phyloP scores from a whole-genome alignment of 2,888 invertebrate genomes.

The Diarsia dahlii region DNA sequence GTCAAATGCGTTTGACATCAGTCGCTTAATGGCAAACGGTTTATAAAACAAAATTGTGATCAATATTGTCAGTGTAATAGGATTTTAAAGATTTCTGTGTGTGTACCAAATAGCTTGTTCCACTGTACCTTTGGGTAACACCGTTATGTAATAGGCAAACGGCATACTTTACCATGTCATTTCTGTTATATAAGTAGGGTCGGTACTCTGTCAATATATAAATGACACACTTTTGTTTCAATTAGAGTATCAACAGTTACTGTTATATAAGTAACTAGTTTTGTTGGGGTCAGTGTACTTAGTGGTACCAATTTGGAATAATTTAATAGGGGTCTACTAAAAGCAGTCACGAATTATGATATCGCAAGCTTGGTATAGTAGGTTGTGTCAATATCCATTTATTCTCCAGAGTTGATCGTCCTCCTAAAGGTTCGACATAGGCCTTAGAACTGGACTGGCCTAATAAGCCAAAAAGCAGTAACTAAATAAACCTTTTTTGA shows the following conservation, averaged over 20 bases:
- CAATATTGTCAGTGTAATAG: no score
- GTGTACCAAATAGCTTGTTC: no score
- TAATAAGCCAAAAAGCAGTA: background rate
- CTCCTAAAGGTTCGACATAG: background rate
- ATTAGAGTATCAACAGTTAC: conserved; percentile 55
- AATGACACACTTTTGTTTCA: conserved; percentile 62
- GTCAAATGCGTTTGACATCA: no score
- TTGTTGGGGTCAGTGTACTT: conserved; percentile 31
- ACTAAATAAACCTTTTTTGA: background rate
- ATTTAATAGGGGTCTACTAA: background rate
- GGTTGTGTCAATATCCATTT: background rate
- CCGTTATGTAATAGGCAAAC: conserved; percentile 49
- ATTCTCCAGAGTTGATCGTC: background rate
- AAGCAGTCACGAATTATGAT: background rate
- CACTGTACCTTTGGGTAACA: conserved; percentile 42
- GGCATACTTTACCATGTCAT: conserved; percentile 56
- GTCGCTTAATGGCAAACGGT: no score
- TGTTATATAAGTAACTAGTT: conserved; percentile 37
- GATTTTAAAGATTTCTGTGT: no score
- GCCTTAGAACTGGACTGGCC: background rate
- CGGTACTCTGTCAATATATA: conserved; percentile 52
- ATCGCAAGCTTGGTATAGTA: background rate
- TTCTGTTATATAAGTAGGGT: conserved; percentile 57
- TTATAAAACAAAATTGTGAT: no score
- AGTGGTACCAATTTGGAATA: background rate